Conservation (phyloP, 92 coral and sea anemone genomes). For the Anthopleura xanthogrammica region DNA sequence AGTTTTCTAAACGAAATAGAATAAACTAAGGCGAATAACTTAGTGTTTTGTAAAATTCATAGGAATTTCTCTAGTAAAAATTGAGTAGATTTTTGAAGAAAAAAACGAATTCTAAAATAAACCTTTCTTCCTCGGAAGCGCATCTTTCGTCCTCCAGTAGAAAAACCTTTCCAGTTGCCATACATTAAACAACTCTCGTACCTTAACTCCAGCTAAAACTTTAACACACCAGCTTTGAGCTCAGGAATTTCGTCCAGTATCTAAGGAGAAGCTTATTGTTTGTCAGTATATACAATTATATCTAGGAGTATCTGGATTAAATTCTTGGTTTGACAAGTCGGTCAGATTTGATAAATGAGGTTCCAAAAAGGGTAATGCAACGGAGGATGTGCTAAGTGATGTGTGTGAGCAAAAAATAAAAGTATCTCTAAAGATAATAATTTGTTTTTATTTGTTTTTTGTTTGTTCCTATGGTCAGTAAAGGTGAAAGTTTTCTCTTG, state of each 20-base stretch:
- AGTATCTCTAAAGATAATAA: neutral
- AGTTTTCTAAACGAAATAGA: neutral
- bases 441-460: neutral
- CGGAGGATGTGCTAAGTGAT: slow-evolving; percentile 1
- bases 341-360: slow-evolving; percentile 37
- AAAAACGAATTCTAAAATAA: too few relatives aligned
- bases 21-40: neutral
- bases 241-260: too few relatives aligned
- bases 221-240: too few relatives aligned
- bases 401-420: neutral
- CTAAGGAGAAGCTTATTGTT: neutral
- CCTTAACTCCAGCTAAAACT: too few relatives aligned
- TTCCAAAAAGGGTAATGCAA: slow-evolving; percentile 16
- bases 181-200: too few relatives aligned
- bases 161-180: too few relatives aligned
- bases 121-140: too few relatives aligned
- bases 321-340: slow-evolving; percentile 23
- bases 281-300: neutral
- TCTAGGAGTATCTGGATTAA: neutral
- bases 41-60: too few relatives aligned
- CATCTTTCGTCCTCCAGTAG: too few relatives aligned
- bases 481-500: neutral
- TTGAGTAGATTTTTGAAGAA: too few relatives aligned
- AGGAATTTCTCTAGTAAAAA: too few relatives aligned
- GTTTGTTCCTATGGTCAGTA: neutral